A percentile compares a stretch with the other conserved stretches of the same genome.
Evolutionary conservation across 1,140 invertebrate species (phyloP).

Genomic region (Portunus trituberculatus): DNA sequence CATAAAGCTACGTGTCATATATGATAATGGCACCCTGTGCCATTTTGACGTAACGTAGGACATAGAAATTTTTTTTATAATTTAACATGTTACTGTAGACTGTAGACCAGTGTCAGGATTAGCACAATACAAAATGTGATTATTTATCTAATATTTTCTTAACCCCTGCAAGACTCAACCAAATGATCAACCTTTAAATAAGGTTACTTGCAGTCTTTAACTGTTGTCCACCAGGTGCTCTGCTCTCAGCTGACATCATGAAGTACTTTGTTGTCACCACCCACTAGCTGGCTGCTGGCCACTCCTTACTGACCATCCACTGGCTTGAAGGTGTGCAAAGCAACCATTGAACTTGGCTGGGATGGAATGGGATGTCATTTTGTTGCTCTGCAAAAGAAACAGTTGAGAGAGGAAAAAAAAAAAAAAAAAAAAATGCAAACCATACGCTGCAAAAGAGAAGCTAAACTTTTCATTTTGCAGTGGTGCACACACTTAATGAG

Average conservation of each 20-base stretch:
- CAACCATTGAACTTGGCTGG: no score
- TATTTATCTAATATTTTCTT: constrained; percentile 54
- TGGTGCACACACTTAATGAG: no score
- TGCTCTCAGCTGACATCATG: not conserved
- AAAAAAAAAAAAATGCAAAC: no score
- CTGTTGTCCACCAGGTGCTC: not conserved
- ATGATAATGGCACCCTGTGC: constrained; percentile 48
- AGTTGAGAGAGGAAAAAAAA: no score
- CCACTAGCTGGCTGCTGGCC: not conserved
- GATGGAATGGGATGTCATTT: no score
- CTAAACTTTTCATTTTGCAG: no score
- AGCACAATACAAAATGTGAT: constrained; percentile 72
- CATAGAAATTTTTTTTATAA: constrained; percentile 55
- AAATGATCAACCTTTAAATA: not conserved
- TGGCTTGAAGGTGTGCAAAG: no score
- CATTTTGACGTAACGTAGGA: constrained; percentile 43
- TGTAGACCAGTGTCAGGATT: constrained; percentile 68
- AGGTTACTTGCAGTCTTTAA: not conserved
- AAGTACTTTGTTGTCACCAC: not conserved
- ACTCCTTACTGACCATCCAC: no score
- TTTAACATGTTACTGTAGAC: constrained; percentile 67
- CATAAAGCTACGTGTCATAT: not conserved
- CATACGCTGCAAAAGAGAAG: no score
- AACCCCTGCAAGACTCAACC: not conserved
- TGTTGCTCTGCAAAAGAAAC: no score